These are phyloP conservation scores for Sarcophaga peregrina DNA, from an alignment of 1,140 invertebrate genomes.

Conservation along the genomic window DNA sequence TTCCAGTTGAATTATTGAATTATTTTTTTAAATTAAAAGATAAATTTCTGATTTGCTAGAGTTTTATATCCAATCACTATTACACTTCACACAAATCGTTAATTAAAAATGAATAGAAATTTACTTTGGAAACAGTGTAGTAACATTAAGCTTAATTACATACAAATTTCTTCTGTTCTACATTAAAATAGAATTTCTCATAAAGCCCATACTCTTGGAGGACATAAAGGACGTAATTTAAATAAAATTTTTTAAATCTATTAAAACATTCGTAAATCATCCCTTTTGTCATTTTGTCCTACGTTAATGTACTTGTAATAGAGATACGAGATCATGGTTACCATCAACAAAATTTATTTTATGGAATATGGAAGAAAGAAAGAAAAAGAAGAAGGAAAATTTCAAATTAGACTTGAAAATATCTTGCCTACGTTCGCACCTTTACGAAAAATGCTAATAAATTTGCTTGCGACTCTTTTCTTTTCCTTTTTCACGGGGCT, in stretches of 20 bases:
- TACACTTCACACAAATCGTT: too few relatives aligned
- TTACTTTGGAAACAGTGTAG: not conserved
- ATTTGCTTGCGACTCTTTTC: not conserved
- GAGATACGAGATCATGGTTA: too few relatives aligned
- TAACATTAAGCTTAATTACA: not conserved
- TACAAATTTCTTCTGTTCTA: not conserved
- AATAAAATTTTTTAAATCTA: constrained; percentile 5
- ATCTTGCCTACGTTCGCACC: constrained; percentile 35
- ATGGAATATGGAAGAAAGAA: not conserved
- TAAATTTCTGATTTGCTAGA: too few relatives aligned
- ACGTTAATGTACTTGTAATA: too few relatives aligned
- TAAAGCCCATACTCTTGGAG: too few relatives aligned
- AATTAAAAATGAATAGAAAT: not conserved
- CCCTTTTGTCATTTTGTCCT: not conserved
- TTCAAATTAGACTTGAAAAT: not conserved
- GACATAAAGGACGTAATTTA: too few relatives aligned
- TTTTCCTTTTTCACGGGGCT: not conserved
- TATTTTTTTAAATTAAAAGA: too few relatives aligned
- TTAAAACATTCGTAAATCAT: constrained; percentile 18
- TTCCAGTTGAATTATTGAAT: too few relatives aligned
- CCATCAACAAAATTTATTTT: not conserved
- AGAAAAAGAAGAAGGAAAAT: not conserved
- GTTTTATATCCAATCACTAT: too few relatives aligned
- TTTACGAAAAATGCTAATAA: constrained; percentile 10
- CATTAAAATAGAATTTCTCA: not conserved